Evolutionary conservation across 2,888 invertebrate genomes (phyloP), one percentile per base, ranked within the genome.

Genomic region (Diachrysia chrysitis): DNA sequence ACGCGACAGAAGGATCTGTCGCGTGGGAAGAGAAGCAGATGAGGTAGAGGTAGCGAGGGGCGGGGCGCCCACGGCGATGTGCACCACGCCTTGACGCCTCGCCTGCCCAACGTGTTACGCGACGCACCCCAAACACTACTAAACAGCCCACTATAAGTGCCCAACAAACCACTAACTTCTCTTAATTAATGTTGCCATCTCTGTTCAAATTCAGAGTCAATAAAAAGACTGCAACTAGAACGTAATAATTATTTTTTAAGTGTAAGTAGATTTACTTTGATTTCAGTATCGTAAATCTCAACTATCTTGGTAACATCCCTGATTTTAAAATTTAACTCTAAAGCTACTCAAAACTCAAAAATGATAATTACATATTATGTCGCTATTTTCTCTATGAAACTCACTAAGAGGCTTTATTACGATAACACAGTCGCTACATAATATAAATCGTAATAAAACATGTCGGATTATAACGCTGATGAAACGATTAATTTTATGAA

Each of bases 41-140:
- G 90, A 85, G 79, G 69, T 58, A 59, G 72, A 71, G 80, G 71
- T 79, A 76, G 82, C 66, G 73, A 69, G 77, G 85, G 85, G 87
- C 83, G 84, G 81, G 78, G 79, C 72, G 79, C 87, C 90, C 85
- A 79, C 73, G 89, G 90, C 89, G 70, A 78, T 82, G 76, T 78
- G 81, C 78, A 83, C 86, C 90, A 93, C 92, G 93, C 91, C 88
- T 90, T 88, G 87, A 91, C 94, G 91, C 94, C 90, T 90, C 83
- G 74, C 79, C 63, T 57, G 56, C 64, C 69, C 66, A 53, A 35
- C 56, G 58, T 69, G 12, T 12, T 16, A 16, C 37, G 68, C 65
- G 54, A 37, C 55, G 58, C 71, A 64, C 69, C 76, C 73, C 69
- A 63, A 79, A 62, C 71, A 68, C 68, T 66, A 66, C 63, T 59